Evolutionary conservation across 2,888 invertebrate genomes (phyloP), one percentile per base, ranked within the genome.

Genomic region (Ichneumoninae sp.): DNA sequence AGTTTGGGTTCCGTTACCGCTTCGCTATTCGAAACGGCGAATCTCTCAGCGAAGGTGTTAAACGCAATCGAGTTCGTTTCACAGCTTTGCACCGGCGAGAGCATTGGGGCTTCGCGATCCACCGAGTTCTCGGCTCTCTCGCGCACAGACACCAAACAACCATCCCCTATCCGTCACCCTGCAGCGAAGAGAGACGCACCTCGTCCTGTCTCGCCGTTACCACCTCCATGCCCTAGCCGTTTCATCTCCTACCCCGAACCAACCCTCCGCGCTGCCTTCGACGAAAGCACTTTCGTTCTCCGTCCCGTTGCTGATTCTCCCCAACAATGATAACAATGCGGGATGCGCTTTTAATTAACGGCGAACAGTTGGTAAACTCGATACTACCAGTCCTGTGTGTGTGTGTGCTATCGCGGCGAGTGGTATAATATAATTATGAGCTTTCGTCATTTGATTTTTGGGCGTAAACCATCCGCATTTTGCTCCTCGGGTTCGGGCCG

Each of bases 341-440:
- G 82, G 82, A 79, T 85, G 71, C 30, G 82, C 66, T 85, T 85
- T 85, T 85, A 85, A 85, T 85, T 82, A 85, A 82, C 81, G 79
- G 60, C 71, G 60, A 66, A 36, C 26, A 73, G 54, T 70, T 78
- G 66, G 66, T 13, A 63, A 75, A 75, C 84, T 85, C 81, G 75
- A 75, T 73, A 82, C 66, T 76, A 74, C 68, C 13, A 44, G 54
- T 30, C 68, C 16, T 47, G 52, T 40, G 10, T 57, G 26, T 68
- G 57, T 57, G 71, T 30, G 8, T 47, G 66, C 68, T 70, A 33
- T 6, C n/a, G 22, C n/a, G 57, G 77, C 16, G 33, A 19, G 33
- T 74, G 36, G 26, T 19, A 47, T 65, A 54, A 79, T 70, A 81
- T 81, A 65, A 71, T 82, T 73, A 74, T 69, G 22, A 44, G 71